Evolutionary conservation across 2,888 invertebrate species (phyloP).

Genomic region (Trichopria drosophilae): DNA sequence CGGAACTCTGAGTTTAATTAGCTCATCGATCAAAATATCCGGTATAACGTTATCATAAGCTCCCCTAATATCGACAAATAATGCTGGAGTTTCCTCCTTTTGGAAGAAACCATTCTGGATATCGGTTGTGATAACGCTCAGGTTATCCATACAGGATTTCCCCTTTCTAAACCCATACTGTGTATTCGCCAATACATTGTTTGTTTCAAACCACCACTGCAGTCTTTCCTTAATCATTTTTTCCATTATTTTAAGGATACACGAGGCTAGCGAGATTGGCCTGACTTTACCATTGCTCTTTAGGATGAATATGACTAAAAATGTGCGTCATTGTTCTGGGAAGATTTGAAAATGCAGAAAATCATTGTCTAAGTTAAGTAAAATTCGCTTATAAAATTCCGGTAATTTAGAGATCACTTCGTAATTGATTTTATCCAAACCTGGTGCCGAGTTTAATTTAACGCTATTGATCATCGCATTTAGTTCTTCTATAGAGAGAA

Average conservation of each 20-base stretch:
- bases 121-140: constrained; percentile 14
- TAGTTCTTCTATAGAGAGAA: constrained; percentile 17
- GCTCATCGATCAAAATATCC: constrained; percentile 18
- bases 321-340: constrained; percentile 23
- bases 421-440: constrained; percentile 21
- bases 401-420: constrained; percentile 5
- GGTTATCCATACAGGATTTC: too few species aligned
- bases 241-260: constrained; percentile 26
- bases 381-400: constrained; percentile 15
- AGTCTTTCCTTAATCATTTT: too few species aligned
- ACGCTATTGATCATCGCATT: constrained; percentile 4
- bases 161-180: constrained; percentile 28
- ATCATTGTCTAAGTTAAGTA: constrained; percentile 19
- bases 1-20: constrained; percentile 13
- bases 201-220: constrained; percentile 18
- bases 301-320: constrained; percentile 27
- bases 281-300: constrained; percentile 22
- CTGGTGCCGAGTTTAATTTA: constrained; percentile 18
- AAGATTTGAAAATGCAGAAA: constrained; percentile 5
- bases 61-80: constrained; percentile 20
- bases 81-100: constrained; percentile 7
- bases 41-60: constrained; percentile 26
- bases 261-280: constrained; percentile 29
- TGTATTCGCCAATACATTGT: constrained; percentile 3
- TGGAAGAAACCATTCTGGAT: constrained; percentile 15